Percentiles rank a stretch among this genome's conserved stretches.
These are phyloP conservation scores for Phenacoccus solenopsis DNA, from an alignment of 1,140 invertebrate genomes.

Conservation along the genomic window DNA sequence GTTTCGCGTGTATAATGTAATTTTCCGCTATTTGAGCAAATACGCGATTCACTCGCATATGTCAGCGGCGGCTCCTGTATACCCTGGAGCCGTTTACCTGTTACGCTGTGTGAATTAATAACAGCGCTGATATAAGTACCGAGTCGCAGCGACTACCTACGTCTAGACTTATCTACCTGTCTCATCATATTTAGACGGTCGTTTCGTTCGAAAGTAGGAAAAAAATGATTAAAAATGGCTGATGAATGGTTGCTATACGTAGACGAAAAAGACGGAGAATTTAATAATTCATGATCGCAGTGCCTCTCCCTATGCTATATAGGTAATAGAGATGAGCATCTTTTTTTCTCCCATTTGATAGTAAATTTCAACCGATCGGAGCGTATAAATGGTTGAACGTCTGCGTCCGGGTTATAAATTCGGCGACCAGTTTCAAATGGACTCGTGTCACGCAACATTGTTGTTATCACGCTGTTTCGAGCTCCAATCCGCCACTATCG, in stretches of 20 bases:
- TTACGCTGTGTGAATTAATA: not conserved
- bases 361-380: too few relatives aligned
- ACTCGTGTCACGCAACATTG: not conserved
- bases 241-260: not conserved
- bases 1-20: not conserved
- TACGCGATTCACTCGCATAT: not conserved
- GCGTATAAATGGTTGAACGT: too few relatives aligned
- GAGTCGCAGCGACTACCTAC: not conserved
- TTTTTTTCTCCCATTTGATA: too few relatives aligned
- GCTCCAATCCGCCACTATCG: not conserved
- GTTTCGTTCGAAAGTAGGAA: too few relatives aligned
- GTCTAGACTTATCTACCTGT: too few relatives aligned
- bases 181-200: too few relatives aligned
- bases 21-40: not conserved
- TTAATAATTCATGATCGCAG: not conserved
- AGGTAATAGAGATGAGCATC: too few relatives aligned
- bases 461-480: not conserved
- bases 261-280: too few relatives aligned
- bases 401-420: too few relatives aligned
- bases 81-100: not conserved
- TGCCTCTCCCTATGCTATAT: not conserved
- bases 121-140: too few relatives aligned
- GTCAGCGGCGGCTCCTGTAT: not conserved
- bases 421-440: too few relatives aligned
- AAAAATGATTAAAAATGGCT: not conserved